Evolutionary conservation across 2,113 vertebrate genomes (phyloP), one percentile per base, ranked within the genome.

Genomic region (Aramus guarauna): DNA sequence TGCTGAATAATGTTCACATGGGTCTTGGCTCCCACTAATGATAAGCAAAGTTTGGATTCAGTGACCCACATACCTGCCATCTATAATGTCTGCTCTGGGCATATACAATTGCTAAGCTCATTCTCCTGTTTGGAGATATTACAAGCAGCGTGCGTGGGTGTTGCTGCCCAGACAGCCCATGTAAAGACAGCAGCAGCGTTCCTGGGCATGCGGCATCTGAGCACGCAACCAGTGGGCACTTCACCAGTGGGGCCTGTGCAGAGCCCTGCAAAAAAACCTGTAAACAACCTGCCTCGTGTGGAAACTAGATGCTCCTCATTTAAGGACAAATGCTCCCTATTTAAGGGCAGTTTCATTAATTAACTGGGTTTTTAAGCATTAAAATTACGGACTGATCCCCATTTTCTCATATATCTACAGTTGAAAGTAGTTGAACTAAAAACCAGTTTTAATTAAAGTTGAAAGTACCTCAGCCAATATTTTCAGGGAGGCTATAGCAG

Each of bases 361-460:
- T 72, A 56, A 55, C 9, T 72, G n/a, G n/a, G 36, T 69, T 90
- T 66, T 36, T 59, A 67, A 47, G 18, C 15, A 60, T 87, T 77
- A n/a, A 60, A 89, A 50, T 36, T 85, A 5, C 1, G 1, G 16
- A 27, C 5, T 9, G 0, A 14, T 9, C 7, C 4, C 20, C 50
- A 32, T 85, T 91, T 91, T 75, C 26, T 91, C 29, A 55, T 36
- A 12, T 19, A 83, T 41, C 27, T 53, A 50, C 32, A 80, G 21
- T 3, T 85, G 45, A 48, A 79, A 68, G 10, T 16, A 30, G 30
- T 15, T 75, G 26, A 92, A 78, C 12, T 68, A 37, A 84, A 87
- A 81, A 34, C 4, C 3, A 81, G 12, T 66, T 91, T 80, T 64
- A 88, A 39, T 6, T 80, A 23, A 50, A 93, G 8, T 36, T 20